Evolutionary conservation across 2,888 invertebrate genomes (phyloP).

Genomic region (Leptopilina syphax): DNA sequence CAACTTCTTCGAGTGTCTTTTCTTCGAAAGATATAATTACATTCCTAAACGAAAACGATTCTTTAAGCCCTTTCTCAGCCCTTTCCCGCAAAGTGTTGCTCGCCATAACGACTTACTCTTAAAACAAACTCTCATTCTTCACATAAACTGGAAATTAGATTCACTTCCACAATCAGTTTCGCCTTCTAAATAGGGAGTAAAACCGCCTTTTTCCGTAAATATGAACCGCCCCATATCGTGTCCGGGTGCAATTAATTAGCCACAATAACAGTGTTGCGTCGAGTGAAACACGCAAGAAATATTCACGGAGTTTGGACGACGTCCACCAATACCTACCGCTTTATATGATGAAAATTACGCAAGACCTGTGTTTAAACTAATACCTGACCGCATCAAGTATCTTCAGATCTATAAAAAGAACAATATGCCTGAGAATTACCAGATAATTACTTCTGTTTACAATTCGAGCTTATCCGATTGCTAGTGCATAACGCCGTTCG

Average conservation of each 20-base stretch:
- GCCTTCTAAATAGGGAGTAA: not conserved
- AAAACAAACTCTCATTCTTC: too few species aligned
- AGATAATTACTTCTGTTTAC: slow-evolving; percentile 20
- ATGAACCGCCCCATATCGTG: slow-evolving; percentile 33
- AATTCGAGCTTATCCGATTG: slow-evolving; percentile 6
- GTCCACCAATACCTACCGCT: not conserved
- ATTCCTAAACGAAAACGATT: too few species aligned
- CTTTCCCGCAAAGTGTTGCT: too few species aligned
- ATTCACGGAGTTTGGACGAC: not conserved
- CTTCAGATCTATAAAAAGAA: slow-evolving; percentile 10
- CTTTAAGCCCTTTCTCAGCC: too few species aligned
- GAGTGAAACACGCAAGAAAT: slow-evolving; percentile 5
- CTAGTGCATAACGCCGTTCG: not conserved
- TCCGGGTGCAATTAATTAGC: slow-evolving; percentile 51
- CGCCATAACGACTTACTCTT: too few species aligned
- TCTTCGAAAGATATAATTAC: too few species aligned
- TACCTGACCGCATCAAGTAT: slow-evolving; percentile 17
- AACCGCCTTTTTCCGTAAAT: slow-evolving; percentile 22
- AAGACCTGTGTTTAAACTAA: slow-evolving; percentile 35
- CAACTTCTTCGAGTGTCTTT: not conserved
- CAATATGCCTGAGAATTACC: slow-evolving; percentile 27
- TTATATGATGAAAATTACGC: slow-evolving; percentile 13
- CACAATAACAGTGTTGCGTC: slow-evolving; percentile 43
- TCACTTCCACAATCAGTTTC: slow-evolving; percentile 1
- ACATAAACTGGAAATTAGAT: not conserved